Conservation (phyloP, 2,113 vertebrate genomes). For the Dissostichus mawsoni region DNA sequence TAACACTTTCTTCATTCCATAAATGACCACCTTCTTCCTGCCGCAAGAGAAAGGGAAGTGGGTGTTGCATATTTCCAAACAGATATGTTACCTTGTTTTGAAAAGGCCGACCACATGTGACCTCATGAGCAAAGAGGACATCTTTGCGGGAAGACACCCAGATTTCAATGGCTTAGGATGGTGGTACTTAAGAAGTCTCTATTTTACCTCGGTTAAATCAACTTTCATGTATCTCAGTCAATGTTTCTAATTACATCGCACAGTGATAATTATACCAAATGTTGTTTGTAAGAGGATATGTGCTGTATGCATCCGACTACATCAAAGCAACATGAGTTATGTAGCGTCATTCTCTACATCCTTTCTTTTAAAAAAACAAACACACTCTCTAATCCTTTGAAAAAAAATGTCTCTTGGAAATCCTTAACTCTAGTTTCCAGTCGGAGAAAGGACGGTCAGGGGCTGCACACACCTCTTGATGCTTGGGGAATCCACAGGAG, state of each 20-base stretch:
- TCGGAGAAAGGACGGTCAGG: conserved; percentile 48
- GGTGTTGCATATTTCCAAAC: conserved; percentile 62
- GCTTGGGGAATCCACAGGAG: conserved; percentile 45
- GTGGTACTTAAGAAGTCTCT: conserved; percentile 29
- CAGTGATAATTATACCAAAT: conserved; percentile 39
- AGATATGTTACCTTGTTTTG: conserved; percentile 72
- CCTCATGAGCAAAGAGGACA: conserved; percentile 53
- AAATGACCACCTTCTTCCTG: conserved; percentile 72
- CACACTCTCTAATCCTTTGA: conserved; percentile 55
- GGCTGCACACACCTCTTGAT: conserved; percentile 52
- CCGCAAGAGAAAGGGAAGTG: conserved; percentile 68
- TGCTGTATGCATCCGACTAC: conserved; percentile 40
- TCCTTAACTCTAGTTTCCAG: conserved; percentile 55
- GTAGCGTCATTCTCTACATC: conserved; percentile 64
- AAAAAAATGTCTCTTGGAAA: conserved; percentile 41
- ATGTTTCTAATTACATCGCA: conserved; percentile 52
- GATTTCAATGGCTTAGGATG: conserved; percentile 33
- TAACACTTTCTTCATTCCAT: conserved; percentile 74
- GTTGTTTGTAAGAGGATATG: conserved; percentile 57
- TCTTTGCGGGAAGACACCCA: conserved; percentile 51
- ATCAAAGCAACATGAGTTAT: conserved; percentile 69
- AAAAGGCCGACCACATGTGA: conserved; percentile 70
- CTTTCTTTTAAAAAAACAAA: conserved; percentile 68
- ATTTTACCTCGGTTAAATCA: conserved; percentile 16
- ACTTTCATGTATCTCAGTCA: conserved; percentile 15